Evolutionary conservation across 2,113 vertebrate species (phyloP).

Genomic region (Enhydra lutris): DNA sequence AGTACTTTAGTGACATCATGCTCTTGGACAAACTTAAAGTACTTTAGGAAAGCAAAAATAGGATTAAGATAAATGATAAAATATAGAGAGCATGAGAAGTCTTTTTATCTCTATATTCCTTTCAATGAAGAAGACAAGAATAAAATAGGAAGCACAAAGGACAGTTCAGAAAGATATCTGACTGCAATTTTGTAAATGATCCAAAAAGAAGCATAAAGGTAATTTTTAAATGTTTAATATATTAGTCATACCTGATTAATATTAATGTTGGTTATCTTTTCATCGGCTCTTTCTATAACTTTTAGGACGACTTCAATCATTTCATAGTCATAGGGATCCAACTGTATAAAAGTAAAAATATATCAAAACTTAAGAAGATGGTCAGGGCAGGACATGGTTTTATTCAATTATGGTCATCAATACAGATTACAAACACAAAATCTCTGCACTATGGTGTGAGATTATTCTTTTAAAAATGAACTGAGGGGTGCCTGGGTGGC

Average conservation of each 20-base stretch:
- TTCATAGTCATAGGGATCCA: slow-evolving; percentile 97
- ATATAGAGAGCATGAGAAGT: background rate
- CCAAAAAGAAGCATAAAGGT: slow-evolving; percentile 3
- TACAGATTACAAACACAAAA: background rate
- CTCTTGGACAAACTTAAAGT: background rate
- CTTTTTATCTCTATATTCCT: background rate
- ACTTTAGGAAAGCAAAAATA: background rate
- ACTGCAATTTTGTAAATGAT: background rate
- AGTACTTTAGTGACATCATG: background rate
- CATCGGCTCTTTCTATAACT: slow-evolving; percentile 90
- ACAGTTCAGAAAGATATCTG: background rate
- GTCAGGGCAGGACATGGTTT: background rate
- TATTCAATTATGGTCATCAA: background rate
- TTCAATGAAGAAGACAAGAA: background rate
- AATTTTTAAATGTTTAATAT: background rate
- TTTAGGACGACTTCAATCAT: slow-evolving; percentile 91
- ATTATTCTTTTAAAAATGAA: background rate
- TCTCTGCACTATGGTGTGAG: background rate
- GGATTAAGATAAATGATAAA: background rate
- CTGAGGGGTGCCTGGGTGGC: background rate
- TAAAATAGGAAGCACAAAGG: background rate
- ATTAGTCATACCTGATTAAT: slow-evolving; percentile 86
- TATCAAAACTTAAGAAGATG: background rate
- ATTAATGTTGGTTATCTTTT: slow-evolving; percentile 85
- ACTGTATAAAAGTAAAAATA: slow-evolving; percentile 81